Percentiles rank a stretch among this genome's conserved stretches.
Evolutionary conservation across 2,797 vertebrate species (phyloP).

Genomic region (Phoeniculus purpureus): DNA sequence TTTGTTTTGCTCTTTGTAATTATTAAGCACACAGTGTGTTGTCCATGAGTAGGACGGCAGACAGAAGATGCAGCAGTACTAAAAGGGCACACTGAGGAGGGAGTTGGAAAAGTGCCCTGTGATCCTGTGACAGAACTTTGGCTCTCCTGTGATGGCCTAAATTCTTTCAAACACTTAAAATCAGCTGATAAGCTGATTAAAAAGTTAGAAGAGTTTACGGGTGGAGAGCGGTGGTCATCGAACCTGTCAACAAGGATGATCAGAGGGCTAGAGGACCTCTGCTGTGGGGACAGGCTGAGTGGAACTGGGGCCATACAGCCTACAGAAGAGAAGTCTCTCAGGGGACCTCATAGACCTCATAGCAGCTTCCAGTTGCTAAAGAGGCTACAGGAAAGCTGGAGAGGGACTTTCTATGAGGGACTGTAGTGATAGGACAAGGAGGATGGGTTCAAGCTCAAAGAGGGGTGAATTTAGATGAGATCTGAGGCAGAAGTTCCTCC

Average conservation of each 20-base stretch:
- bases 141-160: neutral
- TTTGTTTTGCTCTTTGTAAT: neutral
- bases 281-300: too few species aligned
- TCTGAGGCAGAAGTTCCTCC: too few species aligned
- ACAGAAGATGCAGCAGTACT: neutral
- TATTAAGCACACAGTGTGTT: neutral
- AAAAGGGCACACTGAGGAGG: neutral
- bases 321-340: too few species aligned
- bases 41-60: neutral
- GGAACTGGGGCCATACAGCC: too few species aligned
- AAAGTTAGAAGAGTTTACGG: neutral
- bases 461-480: too few species aligned
- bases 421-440: too few species aligned
- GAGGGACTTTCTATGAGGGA: too few species aligned
- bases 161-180: constrained; percentile 21
- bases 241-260: neutral
- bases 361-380: too few species aligned
- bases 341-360: too few species aligned
- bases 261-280: too few species aligned
- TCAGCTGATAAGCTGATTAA: neutral
- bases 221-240: neutral
- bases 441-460: too few species aligned
- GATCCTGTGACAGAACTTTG: neutral
- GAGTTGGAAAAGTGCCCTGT: neutral
- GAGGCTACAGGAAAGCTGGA: too few species aligned